phyloP scores from a whole-genome alignment of 53 echinoderm and acorn worm genomes.

The Zoroaster sp. region DNA sequence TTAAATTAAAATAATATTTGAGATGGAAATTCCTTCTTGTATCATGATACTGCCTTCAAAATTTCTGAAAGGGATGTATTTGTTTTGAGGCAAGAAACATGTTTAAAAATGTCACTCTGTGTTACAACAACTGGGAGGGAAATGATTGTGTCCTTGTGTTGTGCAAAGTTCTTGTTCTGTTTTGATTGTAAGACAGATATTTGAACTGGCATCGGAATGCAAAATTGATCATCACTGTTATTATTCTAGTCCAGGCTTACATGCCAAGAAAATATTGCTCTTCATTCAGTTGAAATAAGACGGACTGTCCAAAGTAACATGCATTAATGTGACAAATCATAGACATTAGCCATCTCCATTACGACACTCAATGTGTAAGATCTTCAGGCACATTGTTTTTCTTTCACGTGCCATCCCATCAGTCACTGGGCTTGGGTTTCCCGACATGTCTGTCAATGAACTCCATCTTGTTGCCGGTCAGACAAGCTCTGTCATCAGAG shows the following conservation, averaged over 20 bases:
- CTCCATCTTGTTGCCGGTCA: not conserved
- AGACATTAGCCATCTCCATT: conserved; percentile 30
- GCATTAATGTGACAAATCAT: conserved; percentile 39
- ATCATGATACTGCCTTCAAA: conserved; percentile 17
- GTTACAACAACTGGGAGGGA: not conserved
- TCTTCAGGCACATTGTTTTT: not conserved
- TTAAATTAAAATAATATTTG: conserved; percentile 22
- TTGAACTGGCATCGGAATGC: conserved; percentile 15
- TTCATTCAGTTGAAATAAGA: conserved; percentile 1
- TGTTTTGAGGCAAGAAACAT: not conserved
- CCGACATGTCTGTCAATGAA: conserved; percentile 26
- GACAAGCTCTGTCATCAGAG: not conserved
- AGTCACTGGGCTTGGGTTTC: conserved; percentile 8
- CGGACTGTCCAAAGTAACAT: conserved; percentile 7
- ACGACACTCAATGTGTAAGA: not conserved
- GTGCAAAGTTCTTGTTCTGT: not conserved
- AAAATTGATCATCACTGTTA: not conserved
- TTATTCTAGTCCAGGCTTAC: not conserved
- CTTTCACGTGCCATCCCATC: conserved; percentile 8
- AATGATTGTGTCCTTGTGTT: not conserved
- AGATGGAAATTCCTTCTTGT: conserved; percentile 12
- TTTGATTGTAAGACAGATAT: not conserved
- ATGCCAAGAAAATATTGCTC: not conserved
- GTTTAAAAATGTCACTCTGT: conserved; percentile 14
- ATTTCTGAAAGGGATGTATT: conserved; percentile 11